Percentiles rank a stretch among this genome's conserved stretches.
phyloP scores from a whole-genome alignment of 2,113 vertebrate species.

The Leucosticte australis region DNA sequence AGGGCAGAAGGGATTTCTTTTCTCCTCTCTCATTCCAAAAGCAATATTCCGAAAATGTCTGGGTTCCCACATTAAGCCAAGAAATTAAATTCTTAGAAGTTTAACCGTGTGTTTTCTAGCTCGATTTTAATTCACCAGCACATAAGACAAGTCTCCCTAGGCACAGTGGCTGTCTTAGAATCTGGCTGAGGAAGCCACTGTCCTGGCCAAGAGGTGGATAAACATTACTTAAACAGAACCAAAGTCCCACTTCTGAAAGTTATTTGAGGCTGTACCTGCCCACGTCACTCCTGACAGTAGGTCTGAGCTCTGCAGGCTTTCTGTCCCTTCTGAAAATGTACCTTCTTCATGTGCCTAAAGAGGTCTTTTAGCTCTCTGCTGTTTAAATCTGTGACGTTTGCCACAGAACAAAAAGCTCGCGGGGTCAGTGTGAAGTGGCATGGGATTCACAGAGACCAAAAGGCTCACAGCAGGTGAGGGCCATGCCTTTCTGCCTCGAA shows the following conservation, averaged over 20 bases:
- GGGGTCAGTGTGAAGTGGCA: not conserved
- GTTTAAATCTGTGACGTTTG: not conserved
- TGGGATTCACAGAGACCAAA: not conserved
- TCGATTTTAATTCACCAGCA: not conserved
- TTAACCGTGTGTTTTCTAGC: not conserved
- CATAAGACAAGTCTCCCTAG: not conserved
- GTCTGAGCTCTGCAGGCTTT: not conserved
- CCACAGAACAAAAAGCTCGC: not conserved
- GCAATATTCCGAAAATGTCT: slow-evolving; percentile 41
- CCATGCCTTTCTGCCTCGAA: not conserved
- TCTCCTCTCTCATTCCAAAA: slow-evolving; percentile 38
- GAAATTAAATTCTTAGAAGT: slow-evolving; percentile 22
- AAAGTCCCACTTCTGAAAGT: not conserved
- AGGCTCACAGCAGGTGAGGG: not conserved
- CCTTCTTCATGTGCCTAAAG: not conserved
- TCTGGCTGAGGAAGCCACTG: not conserved
- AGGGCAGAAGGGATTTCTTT: slow-evolving; percentile 61
- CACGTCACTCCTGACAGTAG: not conserved
- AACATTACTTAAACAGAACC: not conserved
- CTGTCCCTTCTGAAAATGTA: not conserved
- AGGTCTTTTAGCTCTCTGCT: not conserved
- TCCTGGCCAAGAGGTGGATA: not conserved
- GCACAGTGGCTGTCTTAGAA: slow-evolving; percentile 13
- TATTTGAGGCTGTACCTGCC: not conserved
- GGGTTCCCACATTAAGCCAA: slow-evolving; percentile 8